Conservation (phyloP, 2,113 vertebrate genomes). For the Chauna torquata region DNA sequence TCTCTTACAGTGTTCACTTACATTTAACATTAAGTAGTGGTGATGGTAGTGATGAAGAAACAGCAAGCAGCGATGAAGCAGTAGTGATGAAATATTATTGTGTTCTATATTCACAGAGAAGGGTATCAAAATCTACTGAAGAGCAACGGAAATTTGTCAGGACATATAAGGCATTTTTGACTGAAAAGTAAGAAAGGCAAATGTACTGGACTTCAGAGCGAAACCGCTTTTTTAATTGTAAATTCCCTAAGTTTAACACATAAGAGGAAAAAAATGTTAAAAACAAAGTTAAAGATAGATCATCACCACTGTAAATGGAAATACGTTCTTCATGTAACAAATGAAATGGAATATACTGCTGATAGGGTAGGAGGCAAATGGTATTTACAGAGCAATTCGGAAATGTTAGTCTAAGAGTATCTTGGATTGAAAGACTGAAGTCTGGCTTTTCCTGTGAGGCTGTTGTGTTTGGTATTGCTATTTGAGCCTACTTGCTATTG, state of each 20-base stretch:
- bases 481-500: background rate
- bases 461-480: background rate
- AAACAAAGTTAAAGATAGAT: background rate
- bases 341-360: background rate
- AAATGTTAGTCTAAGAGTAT: background rate
- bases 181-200: background rate
- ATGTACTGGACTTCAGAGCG: background rate
- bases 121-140: background rate
- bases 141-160: background rate
- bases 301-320: background rate
- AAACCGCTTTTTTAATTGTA: background rate
- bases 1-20: background rate
- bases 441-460: background rate
- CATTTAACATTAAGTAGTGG: background rate
- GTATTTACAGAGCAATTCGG: background rate
- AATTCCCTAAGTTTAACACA: background rate
- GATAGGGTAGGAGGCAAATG: background rate
- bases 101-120: background rate
- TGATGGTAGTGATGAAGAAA: background rate
- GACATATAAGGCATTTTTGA: background rate
- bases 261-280: background rate
- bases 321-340: background rate
- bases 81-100: background rate
- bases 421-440: background rate
- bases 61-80: background rate